Evolutionary conservation across 2,113 vertebrate genomes (phyloP).

Genomic region (Pithys albifrons): DNA sequence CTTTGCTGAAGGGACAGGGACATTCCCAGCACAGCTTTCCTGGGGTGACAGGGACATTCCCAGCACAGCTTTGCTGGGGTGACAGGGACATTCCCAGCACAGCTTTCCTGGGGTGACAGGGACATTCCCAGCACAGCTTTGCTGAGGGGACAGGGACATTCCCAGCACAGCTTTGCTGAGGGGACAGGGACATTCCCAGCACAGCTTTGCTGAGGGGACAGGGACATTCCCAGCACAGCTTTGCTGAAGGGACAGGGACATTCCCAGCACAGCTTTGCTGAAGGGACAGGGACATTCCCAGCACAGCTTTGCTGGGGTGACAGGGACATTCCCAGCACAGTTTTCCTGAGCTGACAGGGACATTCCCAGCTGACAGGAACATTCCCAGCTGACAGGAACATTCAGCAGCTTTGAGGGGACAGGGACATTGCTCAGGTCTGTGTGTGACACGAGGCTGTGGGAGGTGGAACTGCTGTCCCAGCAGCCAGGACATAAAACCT

Average conservation of each 20-base stretch:
- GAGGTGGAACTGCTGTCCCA: background rate
- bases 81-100: no score
- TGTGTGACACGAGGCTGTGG: background rate
- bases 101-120: no score
- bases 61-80: no score
- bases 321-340: no score
- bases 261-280: fast-evolving
- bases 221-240: no score
- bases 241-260: background rate
- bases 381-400: no score
- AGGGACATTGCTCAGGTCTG: background rate
- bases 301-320: background rate
- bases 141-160: no score
- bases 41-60: background rate
- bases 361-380: no score
- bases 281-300: background rate
- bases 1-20: background rate
- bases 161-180: fast-evolving
- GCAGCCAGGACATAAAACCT: background rate
- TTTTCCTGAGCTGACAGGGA: no score
- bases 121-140: no score
- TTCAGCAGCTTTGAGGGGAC: fast-evolving
- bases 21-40: background rate
- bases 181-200: background rate
- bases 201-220: no score